Evolutionary conservation across 1,140 invertebrate genomes (phyloP).

Genomic region (Octopus sinensis): DNA sequence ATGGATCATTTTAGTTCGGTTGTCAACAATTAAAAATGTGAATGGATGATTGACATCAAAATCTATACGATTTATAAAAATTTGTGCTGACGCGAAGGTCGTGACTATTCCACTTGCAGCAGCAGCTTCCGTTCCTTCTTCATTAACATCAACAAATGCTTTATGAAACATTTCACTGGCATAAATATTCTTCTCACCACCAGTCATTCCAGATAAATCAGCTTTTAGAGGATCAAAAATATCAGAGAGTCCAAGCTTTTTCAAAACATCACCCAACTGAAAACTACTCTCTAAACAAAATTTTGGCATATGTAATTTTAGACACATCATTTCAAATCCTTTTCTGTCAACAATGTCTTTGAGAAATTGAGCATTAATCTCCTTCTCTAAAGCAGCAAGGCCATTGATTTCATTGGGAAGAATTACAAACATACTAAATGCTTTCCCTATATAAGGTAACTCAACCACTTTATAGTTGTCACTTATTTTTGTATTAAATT

Average conservation of each 20-base stretch:
- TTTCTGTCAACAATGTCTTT: constrained; percentile 18
- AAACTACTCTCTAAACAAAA: constrained; percentile 44
- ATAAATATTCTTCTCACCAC: constrained; percentile 17
- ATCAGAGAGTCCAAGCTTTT: constrained; percentile 33
- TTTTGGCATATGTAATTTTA: constrained; percentile 45
- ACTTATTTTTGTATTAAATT: too few relatives aligned
- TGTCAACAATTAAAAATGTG: constrained; percentile 69
- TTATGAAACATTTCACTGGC: too few relatives aligned
- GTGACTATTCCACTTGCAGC: too few relatives aligned
- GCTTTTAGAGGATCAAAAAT: constrained; percentile 30
- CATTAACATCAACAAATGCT: too few relatives aligned
- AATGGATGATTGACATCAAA: too few relatives aligned
- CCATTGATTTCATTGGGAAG: constrained; percentile 45
- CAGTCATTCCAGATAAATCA: constrained; percentile 42
- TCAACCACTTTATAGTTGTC: too few relatives aligned
- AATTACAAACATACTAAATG: constrained; percentile 74
- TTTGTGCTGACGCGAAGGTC: too few relatives aligned
- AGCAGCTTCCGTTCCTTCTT: too few relatives aligned
- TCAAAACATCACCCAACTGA: constrained; percentile 52
- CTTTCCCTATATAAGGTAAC: constrained; percentile 73
- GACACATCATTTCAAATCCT: constrained; percentile 10
- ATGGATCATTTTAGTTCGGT: constrained; percentile 62
- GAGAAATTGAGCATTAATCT: constrained; percentile 20
- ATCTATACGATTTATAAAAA: too few relatives aligned
- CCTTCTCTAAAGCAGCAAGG: constrained; percentile 41